Conservation (phyloP, 2,888 invertebrate genomes). For the Clitarchus hookeri region DNA sequence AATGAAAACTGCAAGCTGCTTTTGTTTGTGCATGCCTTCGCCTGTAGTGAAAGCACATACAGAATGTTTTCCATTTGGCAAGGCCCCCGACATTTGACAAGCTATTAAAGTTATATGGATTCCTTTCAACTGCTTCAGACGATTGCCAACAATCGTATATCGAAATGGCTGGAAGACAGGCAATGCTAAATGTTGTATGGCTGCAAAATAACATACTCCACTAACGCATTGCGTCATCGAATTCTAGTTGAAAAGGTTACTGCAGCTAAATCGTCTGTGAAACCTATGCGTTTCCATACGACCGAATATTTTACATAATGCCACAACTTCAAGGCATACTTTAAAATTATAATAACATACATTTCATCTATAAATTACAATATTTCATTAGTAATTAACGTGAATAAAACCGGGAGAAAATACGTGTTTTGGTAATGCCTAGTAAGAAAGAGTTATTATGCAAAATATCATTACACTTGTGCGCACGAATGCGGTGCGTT, state of each 20-base stretch:
- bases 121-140: background rate
- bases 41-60: background rate
- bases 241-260: background rate
- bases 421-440: too few relatives aligned
- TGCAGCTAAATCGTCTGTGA: conserved; percentile 3
- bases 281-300: background rate
- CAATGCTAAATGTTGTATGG: background rate
- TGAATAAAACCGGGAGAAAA: too few relatives aligned
- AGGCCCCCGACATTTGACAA: background rate
- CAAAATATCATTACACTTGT: too few relatives aligned
- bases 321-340: background rate
- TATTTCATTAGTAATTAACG: too few relatives aligned
- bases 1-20: background rate
- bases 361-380: too few relatives aligned
- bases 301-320: background rate
- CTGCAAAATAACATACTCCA: background rate
- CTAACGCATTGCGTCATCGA: background rate
- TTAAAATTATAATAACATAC: background rate
- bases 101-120: background rate
- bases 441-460: too few relatives aligned
- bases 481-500: too few relatives aligned
- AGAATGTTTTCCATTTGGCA: background rate
- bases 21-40: background rate
- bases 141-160: background rate
- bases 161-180: background rate